A percentile compares a stretch with the other conserved stretches of the same genome.
Conservation (phyloP, 2,888 invertebrate species). For the Poecilobothrus nobilitatus region DNA sequence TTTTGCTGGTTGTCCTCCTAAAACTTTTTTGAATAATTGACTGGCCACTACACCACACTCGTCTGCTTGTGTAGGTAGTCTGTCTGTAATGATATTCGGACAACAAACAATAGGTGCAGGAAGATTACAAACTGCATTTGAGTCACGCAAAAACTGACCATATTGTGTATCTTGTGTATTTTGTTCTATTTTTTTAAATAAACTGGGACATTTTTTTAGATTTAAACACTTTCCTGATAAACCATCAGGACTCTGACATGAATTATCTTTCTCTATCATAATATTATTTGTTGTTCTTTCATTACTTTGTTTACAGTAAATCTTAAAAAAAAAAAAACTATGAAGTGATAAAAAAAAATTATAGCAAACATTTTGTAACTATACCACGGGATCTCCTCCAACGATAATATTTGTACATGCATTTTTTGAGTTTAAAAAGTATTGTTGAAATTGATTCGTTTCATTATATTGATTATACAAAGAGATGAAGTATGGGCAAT, state of each 20-base stretch:
- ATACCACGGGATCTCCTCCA: slow-evolving; percentile 40
- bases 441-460: slow-evolving; percentile 31
- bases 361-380: too few species aligned
- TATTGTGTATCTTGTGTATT: slow-evolving; percentile 31
- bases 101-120: slow-evolving; percentile 33
- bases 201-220: slow-evolving; percentile 28
- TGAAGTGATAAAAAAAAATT: neutral
- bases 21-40: slow-evolving; percentile 52
- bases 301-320: slow-evolving; percentile 24
- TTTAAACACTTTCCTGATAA: slow-evolving; percentile 22
- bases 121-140: slow-evolving; percentile 32
- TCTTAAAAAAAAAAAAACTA: slow-evolving; percentile 8
- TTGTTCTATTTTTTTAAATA: slow-evolving; percentile 27
- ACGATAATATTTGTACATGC: slow-evolving; percentile 35
- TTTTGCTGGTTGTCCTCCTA: slow-evolving; percentile 61
- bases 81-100: slow-evolving; percentile 31
- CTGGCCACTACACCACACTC: slow-evolving; percentile 55
- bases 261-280: slow-evolving; percentile 26
- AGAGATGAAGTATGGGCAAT: slow-evolving; percentile 35
- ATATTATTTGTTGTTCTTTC: slow-evolving; percentile 26
- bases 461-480: slow-evolving; percentile 29
- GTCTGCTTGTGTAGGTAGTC: slow-evolving; percentile 39
- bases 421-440: slow-evolving; percentile 33
- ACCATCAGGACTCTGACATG: slow-evolving; percentile 30
- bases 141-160: slow-evolving; percentile 29